Evolutionary conservation across 2,113 vertebrate species (phyloP).

Genomic region (Pachypanchax playfairii): DNA sequence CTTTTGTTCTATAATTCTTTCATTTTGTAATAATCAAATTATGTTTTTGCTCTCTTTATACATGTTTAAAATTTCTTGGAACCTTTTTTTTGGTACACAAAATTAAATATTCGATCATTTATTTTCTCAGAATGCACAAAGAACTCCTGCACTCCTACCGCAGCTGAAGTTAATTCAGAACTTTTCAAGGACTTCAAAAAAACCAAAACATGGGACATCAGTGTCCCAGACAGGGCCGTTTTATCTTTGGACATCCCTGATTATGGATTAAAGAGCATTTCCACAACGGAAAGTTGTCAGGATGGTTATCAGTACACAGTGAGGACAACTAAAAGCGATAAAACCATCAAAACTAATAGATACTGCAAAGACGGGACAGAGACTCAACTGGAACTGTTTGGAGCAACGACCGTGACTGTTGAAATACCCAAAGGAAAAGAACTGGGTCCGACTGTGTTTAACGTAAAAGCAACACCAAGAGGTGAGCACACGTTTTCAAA

Average conservation of each 20-base stretch:
- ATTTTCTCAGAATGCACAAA: conserved; percentile 79
- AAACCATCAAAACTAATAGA: conserved; percentile 62
- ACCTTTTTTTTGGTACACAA: neutral
- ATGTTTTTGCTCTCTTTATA: neutral
- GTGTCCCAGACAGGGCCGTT: conserved; percentile 71
- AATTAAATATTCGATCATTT: neutral
- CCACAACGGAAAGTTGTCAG: conserved; percentile 61
- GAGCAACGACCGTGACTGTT: conserved; percentile 73
- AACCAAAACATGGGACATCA: conserved; percentile 81
- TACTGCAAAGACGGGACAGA: conserved; percentile 84
- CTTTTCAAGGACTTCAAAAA: conserved; percentile 79
- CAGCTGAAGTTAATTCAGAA: conserved; percentile 70
- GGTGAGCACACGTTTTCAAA: conserved; percentile 67
- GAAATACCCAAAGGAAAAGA: conserved; percentile 73
- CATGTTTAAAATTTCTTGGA: neutral
- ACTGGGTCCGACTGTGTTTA: conserved; percentile 74
- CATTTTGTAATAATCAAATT: too few relatives aligned
- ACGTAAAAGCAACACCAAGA: conserved; percentile 78
- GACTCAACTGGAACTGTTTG: conserved; percentile 80
- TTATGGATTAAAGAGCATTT: conserved; percentile 72
- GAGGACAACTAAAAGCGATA: conserved; percentile 53
- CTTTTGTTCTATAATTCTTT: too few relatives aligned
- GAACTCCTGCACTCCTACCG: conserved; percentile 77
- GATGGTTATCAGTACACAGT: conserved; percentile 77
- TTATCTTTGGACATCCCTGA: conserved; percentile 80